phyloP scores from a whole-genome alignment of 2,888 invertebrate genomes.

The Noctuana brunneofusca region DNA sequence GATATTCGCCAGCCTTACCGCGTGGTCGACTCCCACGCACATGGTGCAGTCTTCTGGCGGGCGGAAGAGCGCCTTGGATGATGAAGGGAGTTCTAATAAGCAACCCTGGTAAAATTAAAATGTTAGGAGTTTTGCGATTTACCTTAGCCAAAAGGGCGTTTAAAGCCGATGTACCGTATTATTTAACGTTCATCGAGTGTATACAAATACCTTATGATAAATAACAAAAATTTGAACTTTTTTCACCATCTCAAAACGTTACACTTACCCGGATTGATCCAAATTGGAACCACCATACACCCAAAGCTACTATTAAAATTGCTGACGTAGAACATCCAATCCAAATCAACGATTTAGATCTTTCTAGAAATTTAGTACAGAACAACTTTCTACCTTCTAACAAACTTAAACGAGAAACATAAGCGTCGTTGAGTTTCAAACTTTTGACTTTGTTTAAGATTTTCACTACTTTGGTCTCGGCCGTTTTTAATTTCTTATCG shows the following conservation, averaged over 20 bases:
- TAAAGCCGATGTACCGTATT: too few species aligned
- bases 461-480: constrained; percentile 64
- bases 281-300: constrained; percentile 36
- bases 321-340: background rate
- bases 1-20: constrained; percentile 86
- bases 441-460: constrained; percentile 63
- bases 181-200: too few species aligned
- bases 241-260: too few species aligned
- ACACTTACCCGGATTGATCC: constrained; percentile 32
- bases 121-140: too few species aligned
- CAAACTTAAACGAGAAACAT: constrained; percentile 51
- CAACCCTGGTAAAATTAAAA: constrained; percentile 52
- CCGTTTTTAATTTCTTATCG: constrained; percentile 65
- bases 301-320: constrained; percentile 10
- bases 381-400: background rate
- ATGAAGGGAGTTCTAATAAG: constrained; percentile 57
- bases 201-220: too few species aligned
- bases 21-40: constrained; percentile 85
- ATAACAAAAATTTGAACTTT: too few species aligned
- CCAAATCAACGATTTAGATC: constrained; percentile 1
- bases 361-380: background rate
- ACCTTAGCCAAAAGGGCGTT: too few species aligned
- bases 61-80: constrained; percentile 82
- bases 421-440: constrained; percentile 56
- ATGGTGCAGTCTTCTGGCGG: constrained; percentile 92